Conservation (phyloP, 35 echinoderm and acorn worm species). For the Nesometra sesokonis region DNA sequence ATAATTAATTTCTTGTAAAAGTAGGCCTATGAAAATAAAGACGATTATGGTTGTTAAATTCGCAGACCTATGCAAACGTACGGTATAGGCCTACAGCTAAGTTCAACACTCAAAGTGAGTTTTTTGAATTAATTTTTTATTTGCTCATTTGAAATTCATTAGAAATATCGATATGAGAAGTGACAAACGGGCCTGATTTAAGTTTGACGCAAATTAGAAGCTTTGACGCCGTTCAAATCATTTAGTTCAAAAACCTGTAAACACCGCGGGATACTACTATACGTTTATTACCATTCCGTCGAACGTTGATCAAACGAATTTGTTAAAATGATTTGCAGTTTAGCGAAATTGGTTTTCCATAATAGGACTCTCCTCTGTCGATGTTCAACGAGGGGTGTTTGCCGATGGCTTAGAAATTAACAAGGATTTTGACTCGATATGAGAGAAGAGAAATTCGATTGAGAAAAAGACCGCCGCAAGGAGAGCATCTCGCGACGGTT, state of each 20-base stretch:
- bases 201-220: not conserved
- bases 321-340: constrained; percentile 1
- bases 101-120: no score
- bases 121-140: not conserved
- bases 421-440: not conserved
- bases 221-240: not conserved
- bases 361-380: not conserved
- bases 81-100: no score
- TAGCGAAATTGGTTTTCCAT: not conserved
- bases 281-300: not conserved
- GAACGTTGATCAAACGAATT: not conserved
- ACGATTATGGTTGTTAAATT: no score
- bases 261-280: not conserved
- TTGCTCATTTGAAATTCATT: not conserved
- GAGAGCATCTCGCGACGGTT: not conserved
- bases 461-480: not conserved
- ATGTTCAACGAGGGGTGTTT: not conserved
- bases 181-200: not conserved
- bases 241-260: constrained; percentile 1
- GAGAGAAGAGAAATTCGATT: not conserved
- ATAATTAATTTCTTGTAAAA: no score
- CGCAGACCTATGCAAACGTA: no score
- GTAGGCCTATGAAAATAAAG: no score
- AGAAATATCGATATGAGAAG: not conserved
- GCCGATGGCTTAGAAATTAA: not conserved